Conservation (phyloP, 2,888 invertebrate species). For the Neuroscelio doddi region DNA sequence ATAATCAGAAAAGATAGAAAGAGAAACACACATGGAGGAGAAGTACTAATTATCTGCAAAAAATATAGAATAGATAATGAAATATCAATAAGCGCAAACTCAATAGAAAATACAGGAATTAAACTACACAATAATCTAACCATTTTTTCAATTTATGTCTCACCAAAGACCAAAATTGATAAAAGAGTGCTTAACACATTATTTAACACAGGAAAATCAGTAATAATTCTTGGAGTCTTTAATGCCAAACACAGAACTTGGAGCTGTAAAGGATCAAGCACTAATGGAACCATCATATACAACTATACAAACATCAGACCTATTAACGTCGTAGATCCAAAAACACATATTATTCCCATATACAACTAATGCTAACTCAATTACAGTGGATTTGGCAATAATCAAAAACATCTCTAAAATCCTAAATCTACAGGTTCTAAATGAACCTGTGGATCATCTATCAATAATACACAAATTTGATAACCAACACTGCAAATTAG, state of each 20-base stretch:
- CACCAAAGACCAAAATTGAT: conserved; percentile 12
- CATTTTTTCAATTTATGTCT: conserved; percentile 11
- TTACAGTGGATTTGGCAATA: conserved; percentile 33
- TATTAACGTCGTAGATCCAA: conserved; percentile 16
- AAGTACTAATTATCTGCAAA: conserved; percentile 4
- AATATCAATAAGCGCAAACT: not conserved
- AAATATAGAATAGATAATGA: not conserved
- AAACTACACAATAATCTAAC: conserved; percentile 2
- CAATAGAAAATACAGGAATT: conserved; percentile 11
- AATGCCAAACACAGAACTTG: conserved; percentile 42
- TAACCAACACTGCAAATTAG: not conserved
- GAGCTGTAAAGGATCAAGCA: conserved; percentile 25
- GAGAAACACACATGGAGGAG: conserved; percentile 12
- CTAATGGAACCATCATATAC: conserved; percentile 21
- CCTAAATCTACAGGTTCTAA: conserved; percentile 7
- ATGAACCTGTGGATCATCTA: conserved; percentile 43
- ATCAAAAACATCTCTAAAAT: conserved; percentile 27
- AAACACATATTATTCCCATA: conserved; percentile 22
- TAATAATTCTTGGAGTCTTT: conserved; percentile 36
- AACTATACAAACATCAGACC: conserved; percentile 17
- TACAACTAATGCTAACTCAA: not conserved
- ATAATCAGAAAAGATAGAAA: conserved; percentile 24
- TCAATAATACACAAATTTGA: conserved; percentile 30
- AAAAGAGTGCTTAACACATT: conserved; percentile 27
- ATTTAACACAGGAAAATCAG: conserved; percentile 14